Evolutionary conservation across 2,888 invertebrate genomes (phyloP).

Genomic region (Hyppa rectilinea): DNA sequence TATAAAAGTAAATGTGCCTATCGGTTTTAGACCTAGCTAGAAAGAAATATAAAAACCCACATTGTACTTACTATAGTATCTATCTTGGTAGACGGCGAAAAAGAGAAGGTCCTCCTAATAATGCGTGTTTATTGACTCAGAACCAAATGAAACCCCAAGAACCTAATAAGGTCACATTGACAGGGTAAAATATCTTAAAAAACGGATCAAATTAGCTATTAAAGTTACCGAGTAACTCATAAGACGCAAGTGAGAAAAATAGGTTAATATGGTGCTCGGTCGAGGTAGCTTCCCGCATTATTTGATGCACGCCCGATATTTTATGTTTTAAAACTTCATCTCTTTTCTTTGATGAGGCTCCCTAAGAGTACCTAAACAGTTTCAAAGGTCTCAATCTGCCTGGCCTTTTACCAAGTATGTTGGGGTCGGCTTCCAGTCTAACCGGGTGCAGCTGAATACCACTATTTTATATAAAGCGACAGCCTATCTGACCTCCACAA

Average conservation of each 20-base stretch:
- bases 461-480: too few relatives aligned
- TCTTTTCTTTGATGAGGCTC: conserved; percentile 11
- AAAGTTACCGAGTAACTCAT: conserved; percentile 35
- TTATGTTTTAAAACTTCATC: conserved; percentile 40
- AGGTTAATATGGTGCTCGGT: conserved; percentile 41
- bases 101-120: not conserved
- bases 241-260: conserved; percentile 47
- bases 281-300: conserved; percentile 44
- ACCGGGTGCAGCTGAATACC: too few relatives aligned
- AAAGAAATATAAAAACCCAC: not conserved
- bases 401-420: too few relatives aligned
- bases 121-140: conserved; percentile 22
- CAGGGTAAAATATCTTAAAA: conserved; percentile 20
- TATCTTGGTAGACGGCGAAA: not conserved
- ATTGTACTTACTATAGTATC: not conserved
- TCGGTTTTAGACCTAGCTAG: not conserved
- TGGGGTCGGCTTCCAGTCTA: too few relatives aligned
- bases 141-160: conserved; percentile 20
- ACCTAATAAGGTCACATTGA: conserved; percentile 14
- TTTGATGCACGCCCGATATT: conserved; percentile 52
- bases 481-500: too few relatives aligned
- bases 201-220: conserved; percentile 15
- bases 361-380: too few relatives aligned
- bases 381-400: too few relatives aligned
- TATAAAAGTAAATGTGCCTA: too few relatives aligned